A percentile compares a stretch with the other conserved stretches of the same genome.
Evolutionary conservation across 2,888 invertebrate species (phyloP).

Genomic region (Loripinus fragilis): DNA sequence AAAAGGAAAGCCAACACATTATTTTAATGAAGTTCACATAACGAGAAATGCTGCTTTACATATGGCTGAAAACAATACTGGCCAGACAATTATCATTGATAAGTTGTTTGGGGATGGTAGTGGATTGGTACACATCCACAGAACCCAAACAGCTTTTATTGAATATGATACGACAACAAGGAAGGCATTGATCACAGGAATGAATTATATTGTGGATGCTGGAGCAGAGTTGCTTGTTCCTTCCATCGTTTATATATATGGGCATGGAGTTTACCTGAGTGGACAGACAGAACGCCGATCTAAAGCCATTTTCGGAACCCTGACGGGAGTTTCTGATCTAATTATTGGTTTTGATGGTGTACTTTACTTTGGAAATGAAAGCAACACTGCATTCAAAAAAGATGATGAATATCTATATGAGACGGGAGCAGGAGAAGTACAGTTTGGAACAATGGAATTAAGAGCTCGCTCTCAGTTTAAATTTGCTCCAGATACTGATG

Average conservation of each 20-base stretch:
- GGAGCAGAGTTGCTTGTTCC: conserved; percentile 65
- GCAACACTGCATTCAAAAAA: conserved; percentile 64
- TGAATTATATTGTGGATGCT: conserved; percentile 68
- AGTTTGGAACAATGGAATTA: conserved; percentile 68
- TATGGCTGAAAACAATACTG: conserved; percentile 47
- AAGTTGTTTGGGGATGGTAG: conserved; percentile 66
- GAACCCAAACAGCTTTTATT: conserved; percentile 56
- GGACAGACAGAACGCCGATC: conserved; percentile 60
- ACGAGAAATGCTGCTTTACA: conserved; percentile 66
- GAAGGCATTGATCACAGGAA: conserved; percentile 67
- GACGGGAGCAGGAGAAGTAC: conserved; percentile 53
- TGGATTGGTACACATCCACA: conserved; percentile 67
- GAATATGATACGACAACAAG: conserved; percentile 65
- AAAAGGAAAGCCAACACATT: conserved; percentile 35
- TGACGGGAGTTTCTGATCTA: conserved; percentile 68
- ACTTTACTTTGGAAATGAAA: conserved; percentile 60
- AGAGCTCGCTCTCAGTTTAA: conserved; percentile 64
- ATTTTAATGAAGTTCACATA: conserved; percentile 72
- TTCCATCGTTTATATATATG: conserved; percentile 67
- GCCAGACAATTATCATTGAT: conserved; percentile 54
- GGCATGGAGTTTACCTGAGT: conserved; percentile 59
- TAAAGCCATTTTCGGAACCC: conserved; percentile 61
- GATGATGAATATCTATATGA: conserved; percentile 53
- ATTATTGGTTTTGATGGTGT: conserved; percentile 64
- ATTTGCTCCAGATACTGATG: conserved; percentile 61